Percentiles rank a stretch among this genome's conserved stretches.
Evolutionary conservation across 2,113 vertebrate species (phyloP).

Genomic region (Ailurus styani): DNA sequence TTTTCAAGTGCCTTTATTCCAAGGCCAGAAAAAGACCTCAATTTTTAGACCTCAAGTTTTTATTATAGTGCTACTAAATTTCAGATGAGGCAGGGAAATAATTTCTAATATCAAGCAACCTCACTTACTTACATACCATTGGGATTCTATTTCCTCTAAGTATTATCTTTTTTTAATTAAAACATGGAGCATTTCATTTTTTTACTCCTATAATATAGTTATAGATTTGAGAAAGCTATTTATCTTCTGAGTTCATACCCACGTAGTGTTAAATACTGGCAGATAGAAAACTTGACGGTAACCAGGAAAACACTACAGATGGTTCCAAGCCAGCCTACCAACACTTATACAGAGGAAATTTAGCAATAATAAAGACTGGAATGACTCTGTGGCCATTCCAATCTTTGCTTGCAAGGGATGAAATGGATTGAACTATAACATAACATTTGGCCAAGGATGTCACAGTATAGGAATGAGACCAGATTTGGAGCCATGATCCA

Average conservation of each 20-base stretch:
- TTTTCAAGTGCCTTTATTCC: background rate
- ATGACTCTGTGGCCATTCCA: background rate
- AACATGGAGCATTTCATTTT: background rate
- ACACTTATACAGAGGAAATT: conserved; percentile 30
- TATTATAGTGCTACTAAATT: background rate
- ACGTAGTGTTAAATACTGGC: conserved; percentile 20
- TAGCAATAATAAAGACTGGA: conserved; percentile 17
- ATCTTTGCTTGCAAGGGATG: conserved; percentile 17
- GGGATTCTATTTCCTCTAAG: background rate
- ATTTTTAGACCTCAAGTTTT: background rate
- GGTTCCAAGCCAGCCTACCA: conserved; percentile 9
- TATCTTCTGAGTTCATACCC: conserved; percentile 38
- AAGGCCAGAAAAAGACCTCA: background rate
- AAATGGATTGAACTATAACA: background rate
- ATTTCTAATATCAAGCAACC: background rate
- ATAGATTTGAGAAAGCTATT: conserved; percentile 22
- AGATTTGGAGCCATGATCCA: conserved; percentile 21
- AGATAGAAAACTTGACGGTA: conserved; percentile 49
- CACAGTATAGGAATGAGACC: conserved; percentile 35
- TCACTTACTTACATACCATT: background rate
- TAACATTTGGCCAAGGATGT: conserved; percentile 41
- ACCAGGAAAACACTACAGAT: conserved; percentile 10
- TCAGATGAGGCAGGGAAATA: background rate
- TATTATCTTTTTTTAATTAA: conserved; percentile 40
- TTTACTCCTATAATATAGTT: conserved; percentile 7